Evolutionary conservation across 2,888 invertebrate species (phyloP), one percentile per base, ranked within the genome.

Genomic region (Amphipyra berbera): DNA sequence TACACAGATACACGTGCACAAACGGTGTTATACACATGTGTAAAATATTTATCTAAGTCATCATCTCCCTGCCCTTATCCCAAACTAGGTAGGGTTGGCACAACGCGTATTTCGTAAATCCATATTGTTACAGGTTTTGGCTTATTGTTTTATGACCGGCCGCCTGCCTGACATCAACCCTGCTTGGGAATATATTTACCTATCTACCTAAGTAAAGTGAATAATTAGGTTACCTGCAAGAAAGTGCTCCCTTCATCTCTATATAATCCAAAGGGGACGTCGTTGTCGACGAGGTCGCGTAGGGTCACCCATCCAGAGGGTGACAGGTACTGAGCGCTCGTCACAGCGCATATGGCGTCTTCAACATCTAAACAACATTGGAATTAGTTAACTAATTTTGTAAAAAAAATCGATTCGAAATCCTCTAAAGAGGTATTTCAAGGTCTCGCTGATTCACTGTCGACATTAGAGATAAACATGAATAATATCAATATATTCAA

Each of bases 281-380:
- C 97, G 6, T 96, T 96, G 84, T 97, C 97, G 1, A 97, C 90
- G 15, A 97, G 95, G 89, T 97, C 97, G 61, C 97, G 95, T 30
- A 98, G 90, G 69, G 97, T 97, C 63, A 97, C 95, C 98, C 98
- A 98, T 59, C 98, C 98, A 9, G 96, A 95, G 38, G 96, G 94
- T 0, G 97, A 96, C 70, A 98, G 92, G 88, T 97, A 98, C 88
- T 98, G 97, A 8, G 98, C 97, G 61, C 97, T 97, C 2, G 98
- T 97, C 60, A 98, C 97, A 1, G 97, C 97, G 86, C 98, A 98
- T 12, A 98, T 96, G 4, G 98, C 97, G 27, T 97, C 96, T 66
- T 96, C 96, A 7, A 97, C 96, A 74, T 97, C 98, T 97, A 82
- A 3, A 88, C 70, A 30, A 30, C 30, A 1, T 30, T 7, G 7